These are phyloP conservation scores for Drosophila rubida DNA, from an alignment of 2,888 invertebrate species.

Conservation along the genomic window DNA sequence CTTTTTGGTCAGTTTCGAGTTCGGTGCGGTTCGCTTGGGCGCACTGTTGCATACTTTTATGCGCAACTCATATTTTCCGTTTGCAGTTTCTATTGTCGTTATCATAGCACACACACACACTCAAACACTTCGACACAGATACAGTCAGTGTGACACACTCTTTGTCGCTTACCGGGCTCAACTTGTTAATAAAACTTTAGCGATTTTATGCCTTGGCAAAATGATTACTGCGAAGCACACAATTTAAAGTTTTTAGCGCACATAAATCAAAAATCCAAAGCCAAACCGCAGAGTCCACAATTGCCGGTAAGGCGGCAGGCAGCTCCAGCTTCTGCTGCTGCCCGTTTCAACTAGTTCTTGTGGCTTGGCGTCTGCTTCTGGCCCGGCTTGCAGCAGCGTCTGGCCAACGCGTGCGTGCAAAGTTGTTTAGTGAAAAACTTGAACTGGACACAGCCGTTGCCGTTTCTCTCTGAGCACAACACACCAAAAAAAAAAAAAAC, in stretches of 20 bases:
- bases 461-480: slow-evolving; percentile 35
- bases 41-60: slow-evolving; percentile 57
- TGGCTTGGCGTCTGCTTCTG: slow-evolving; percentile 11
- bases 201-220: slow-evolving; percentile 56
- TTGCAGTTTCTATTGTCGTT: slow-evolving; percentile 61
- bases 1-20: slow-evolving; percentile 4
- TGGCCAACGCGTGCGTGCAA: slow-evolving; percentile 72
- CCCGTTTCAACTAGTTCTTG: no score
- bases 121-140: neutral
- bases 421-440: slow-evolving; percentile 78
- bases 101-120: slow-evolving; percentile 15
- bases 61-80: slow-evolving; percentile 58
- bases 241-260: slow-evolving; percentile 70
- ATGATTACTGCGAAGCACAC: slow-evolving; percentile 58
- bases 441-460: slow-evolving; percentile 70
- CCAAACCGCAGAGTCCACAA: slow-evolving; percentile 47
- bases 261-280: slow-evolving; percentile 73
- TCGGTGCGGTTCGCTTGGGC: slow-evolving; percentile 5
- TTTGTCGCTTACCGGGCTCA: slow-evolving; percentile 48
- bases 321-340: slow-evolving; percentile 13
- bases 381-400: slow-evolving; percentile 1
- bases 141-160: slow-evolving; percentile 5
- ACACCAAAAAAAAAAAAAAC: slow-evolving; percentile 32
- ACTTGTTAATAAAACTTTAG: slow-evolving; percentile 79
- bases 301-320: slow-evolving; percentile 18